Evolutionary conservation across 2,113 vertebrate genomes (phyloP).

Genomic region (Rynchops niger): DNA sequence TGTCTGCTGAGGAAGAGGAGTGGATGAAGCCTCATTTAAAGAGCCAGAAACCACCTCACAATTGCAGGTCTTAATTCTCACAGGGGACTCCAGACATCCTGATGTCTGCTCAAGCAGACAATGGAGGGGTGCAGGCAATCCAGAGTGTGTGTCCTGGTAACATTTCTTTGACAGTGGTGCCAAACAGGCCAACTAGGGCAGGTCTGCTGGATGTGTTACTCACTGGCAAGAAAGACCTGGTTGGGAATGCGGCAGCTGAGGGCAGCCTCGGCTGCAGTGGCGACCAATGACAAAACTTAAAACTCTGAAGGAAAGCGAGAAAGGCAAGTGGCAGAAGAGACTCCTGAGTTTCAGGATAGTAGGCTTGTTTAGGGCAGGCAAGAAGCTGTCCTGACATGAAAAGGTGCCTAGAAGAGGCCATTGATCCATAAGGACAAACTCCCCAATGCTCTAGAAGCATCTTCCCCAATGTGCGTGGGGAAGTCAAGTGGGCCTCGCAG

Average conservation of each 20-base stretch:
- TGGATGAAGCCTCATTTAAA: not conserved
- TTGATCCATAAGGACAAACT: not conserved
- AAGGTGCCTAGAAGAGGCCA: not conserved
- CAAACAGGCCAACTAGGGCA: not conserved
- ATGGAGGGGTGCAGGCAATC: not conserved
- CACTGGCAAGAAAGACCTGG: not conserved
- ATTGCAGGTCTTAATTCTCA: not conserved
- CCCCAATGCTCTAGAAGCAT: not conserved
- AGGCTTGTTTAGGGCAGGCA: not conserved
- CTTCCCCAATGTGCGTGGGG: not conserved
- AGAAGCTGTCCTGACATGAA: not conserved
- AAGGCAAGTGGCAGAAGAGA: not conserved
- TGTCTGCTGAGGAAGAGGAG: not conserved
- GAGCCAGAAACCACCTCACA: not conserved
- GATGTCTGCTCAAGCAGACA: not conserved
- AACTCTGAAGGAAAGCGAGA: not conserved
- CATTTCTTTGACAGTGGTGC: not conserved
- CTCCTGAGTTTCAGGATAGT: not conserved
- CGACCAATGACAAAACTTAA: not conserved
- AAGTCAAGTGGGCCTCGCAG: not conserved
- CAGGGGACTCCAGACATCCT: not conserved
- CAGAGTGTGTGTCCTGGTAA: rapidly evolving
- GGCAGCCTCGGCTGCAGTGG: not conserved
- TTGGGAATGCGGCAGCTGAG: not conserved
- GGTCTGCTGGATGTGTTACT: not conserved